A percentile compares a stretch with the other conserved stretches of the same genome.
Evolutionary conservation across 2,888 invertebrate genomes (phyloP).

Genomic region (Dioctria rufipes): DNA sequence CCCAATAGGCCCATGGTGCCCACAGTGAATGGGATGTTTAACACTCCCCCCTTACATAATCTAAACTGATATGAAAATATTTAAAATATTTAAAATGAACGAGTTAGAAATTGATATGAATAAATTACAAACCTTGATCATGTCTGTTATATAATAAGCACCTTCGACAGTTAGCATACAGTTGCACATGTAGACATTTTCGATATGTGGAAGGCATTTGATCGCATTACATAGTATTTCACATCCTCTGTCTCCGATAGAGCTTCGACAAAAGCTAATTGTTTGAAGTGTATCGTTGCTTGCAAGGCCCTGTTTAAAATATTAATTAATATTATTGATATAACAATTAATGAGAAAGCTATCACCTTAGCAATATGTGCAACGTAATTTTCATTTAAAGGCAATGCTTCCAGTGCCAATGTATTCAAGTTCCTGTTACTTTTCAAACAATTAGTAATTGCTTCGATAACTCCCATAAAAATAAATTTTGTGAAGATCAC

Average conservation of each 20-base stretch:
- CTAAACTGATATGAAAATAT: no score
- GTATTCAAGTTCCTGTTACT: conserved; percentile 76
- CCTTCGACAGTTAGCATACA: conserved; percentile 79
- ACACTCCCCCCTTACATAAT: no score
- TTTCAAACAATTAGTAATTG: conserved; percentile 76
- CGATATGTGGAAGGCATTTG: conserved; percentile 78
- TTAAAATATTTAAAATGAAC: no score
- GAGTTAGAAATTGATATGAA: not conserved
- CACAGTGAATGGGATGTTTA: no score
- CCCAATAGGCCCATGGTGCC: no score
- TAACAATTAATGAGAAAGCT: not conserved
- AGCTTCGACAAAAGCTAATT: conserved; percentile 79
- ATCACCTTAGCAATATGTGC: conserved; percentile 75
- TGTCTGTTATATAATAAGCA: conserved; percentile 77
- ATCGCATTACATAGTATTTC: conserved; percentile 79
- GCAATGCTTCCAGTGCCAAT: conserved; percentile 81
- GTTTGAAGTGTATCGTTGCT: conserved; percentile 78
- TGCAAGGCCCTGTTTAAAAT: conserved; percentile 73
- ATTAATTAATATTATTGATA: not conserved
- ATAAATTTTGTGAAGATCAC: conserved; percentile 81
- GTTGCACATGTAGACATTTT: conserved; percentile 78
- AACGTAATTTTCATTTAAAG: conserved; percentile 79
- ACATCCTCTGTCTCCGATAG: conserved; percentile 82
- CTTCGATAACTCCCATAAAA: conserved; percentile 77
- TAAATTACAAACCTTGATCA: conserved; percentile 74